These are phyloP conservation scores for Athene noctua DNA, from an alignment of 2,113 vertebrate species.

Conservation along the genomic window DNA sequence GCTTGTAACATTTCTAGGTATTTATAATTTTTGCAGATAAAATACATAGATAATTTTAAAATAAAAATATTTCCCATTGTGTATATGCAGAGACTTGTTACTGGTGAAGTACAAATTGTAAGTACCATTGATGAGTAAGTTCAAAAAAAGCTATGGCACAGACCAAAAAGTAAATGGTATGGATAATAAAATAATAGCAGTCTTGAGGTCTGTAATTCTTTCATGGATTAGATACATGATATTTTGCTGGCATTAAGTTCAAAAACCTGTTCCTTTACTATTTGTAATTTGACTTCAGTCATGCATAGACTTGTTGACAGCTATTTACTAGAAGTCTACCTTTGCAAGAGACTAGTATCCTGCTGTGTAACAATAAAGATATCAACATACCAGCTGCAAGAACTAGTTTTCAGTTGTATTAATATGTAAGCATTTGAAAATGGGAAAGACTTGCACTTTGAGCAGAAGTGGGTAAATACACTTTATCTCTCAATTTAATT, in stretches of 20 bases:
- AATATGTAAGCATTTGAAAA: neutral
- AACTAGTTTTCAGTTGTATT: neutral
- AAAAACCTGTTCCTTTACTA: constrained; percentile 62
- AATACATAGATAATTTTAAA: neutral
- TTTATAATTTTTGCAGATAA: neutral
- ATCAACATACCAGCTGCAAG: constrained; percentile 12
- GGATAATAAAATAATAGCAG: constrained; percentile 67
- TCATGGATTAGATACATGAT: constrained; percentile 69
- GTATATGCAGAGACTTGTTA: neutral
- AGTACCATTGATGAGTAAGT: constrained; percentile 14
- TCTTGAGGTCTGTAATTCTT: constrained; percentile 61
- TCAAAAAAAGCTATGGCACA: constrained; percentile 36
- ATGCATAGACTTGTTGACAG: constrained; percentile 67
- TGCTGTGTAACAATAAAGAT: constrained; percentile 20
- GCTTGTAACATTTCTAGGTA: neutral
- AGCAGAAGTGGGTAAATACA: neutral
- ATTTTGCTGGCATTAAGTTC: constrained; percentile 66
- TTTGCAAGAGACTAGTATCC: constrained; percentile 22
- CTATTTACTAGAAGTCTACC: constrained; percentile 63
- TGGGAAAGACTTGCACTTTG: neutral
- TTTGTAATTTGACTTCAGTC: constrained; percentile 70
- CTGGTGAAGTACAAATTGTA: neutral
- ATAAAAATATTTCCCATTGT: neutral
- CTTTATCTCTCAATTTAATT: neutral
- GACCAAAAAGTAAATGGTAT: constrained; percentile 42